These are phyloP conservation scores for Sturnus vulgaris DNA, from an alignment of 2,113 vertebrate species.

Conservation along the genomic window DNA sequence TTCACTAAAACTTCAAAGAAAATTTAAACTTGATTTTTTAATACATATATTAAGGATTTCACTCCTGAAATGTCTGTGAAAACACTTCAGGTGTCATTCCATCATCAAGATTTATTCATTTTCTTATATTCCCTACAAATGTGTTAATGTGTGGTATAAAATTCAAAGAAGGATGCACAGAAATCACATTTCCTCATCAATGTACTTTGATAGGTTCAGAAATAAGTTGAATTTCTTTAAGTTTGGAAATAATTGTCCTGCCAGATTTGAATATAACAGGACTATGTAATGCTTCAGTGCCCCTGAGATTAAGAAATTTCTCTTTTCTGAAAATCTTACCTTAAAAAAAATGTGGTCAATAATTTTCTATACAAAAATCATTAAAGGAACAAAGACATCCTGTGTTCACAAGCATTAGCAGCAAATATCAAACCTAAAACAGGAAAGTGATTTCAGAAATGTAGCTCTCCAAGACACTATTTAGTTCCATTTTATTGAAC, in stretches of 20 bases:
- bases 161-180: not conserved
- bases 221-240: not conserved
- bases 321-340: not conserved
- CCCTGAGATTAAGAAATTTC: not conserved
- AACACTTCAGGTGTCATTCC: not conserved
- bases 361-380: slow-evolving; percentile 28
- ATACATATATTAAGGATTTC: not conserved
- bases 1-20: not conserved
- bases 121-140: not conserved
- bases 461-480: not conserved
- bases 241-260: not conserved
- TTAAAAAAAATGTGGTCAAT: not conserved
- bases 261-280: not conserved
- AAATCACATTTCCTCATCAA: not conserved
- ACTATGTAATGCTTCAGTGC: not conserved
- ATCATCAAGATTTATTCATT: not conserved
- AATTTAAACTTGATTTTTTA: not conserved
- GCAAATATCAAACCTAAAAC: not conserved
- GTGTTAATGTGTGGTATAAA: not conserved
- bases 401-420: slow-evolving; percentile 13
- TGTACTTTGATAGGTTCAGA: not conserved
- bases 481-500: slow-evolving; percentile 5
- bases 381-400: not conserved
- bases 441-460: slow-evolving; percentile 21
- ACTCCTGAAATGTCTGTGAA: not conserved